Evolutionary conservation across 2,797 vertebrate genomes (phyloP).

Genomic region (Enteromius trimaculatus): DNA sequence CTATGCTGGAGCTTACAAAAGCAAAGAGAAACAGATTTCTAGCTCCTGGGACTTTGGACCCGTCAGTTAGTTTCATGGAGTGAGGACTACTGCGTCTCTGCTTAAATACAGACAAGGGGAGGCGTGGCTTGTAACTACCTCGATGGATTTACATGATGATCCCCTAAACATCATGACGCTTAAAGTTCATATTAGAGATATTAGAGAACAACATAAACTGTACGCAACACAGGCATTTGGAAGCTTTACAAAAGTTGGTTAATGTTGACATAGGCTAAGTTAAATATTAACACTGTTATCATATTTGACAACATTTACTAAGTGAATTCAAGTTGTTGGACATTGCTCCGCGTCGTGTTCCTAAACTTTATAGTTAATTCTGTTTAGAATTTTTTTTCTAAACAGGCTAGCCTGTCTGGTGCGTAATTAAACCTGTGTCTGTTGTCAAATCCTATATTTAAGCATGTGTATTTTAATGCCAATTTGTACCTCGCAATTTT

Average conservation of each 20-base stretch:
- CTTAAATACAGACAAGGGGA: conserved; percentile 54
- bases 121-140: conserved; percentile 24
- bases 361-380: neutral
- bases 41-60: conserved; percentile 55
- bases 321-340: neutral
- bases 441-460: neutral
- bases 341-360: neutral
- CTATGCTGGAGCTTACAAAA: neutral
- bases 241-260: neutral
- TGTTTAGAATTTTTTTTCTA: too few species aligned
- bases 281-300: conserved; percentile 13
- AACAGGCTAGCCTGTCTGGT: neutral
- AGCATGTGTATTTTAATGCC: neutral
- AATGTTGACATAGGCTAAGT: neutral
- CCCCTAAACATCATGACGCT: neutral
- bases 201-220: neutral
- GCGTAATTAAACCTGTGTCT: neutral
- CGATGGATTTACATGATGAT: neutral
- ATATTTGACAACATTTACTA: neutral
- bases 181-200: neutral
- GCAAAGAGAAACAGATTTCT: neutral
- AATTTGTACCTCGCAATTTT: conserved; percentile 44
- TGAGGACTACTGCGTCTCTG: neutral
- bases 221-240: neutral
- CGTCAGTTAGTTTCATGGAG: conserved; percentile 41